phyloP scores from a whole-genome alignment of 2,888 invertebrate genomes.

The Aphodius granarius region DNA sequence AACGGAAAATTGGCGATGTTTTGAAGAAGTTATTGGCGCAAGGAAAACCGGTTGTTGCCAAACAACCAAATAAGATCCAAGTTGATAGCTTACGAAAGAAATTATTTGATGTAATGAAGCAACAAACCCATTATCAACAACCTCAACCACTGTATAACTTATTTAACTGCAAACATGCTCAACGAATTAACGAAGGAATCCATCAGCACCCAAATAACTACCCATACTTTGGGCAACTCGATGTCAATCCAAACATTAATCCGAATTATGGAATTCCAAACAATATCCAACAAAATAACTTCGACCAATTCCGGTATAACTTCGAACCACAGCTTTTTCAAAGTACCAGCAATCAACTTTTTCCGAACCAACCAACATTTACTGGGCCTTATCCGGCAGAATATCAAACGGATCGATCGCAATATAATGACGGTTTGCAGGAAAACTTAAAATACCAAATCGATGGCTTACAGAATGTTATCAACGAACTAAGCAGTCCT shows the following conservation, averaged over 20 bases:
- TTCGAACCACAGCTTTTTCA: conserved; percentile 17
- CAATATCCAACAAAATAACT: conserved; percentile 9
- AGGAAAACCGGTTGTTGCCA: conserved; percentile 7
- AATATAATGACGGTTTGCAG: conserved; percentile 23
- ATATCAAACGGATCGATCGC: conserved; percentile 29
- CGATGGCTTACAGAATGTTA: conserved; percentile 43
- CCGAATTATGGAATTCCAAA: conserved; percentile 1
- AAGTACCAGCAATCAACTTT: not conserved
- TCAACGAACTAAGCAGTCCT: conserved; percentile 42
- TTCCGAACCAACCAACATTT: not conserved
- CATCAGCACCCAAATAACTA: not conserved
- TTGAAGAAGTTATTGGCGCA: conserved; percentile 18
- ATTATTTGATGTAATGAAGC: not conserved
- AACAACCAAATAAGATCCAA: conserved; percentile 23
- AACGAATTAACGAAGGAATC: not conserved
- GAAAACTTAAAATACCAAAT: conserved; percentile 45
- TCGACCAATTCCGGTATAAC: not conserved
- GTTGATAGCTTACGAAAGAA: conserved; percentile 17
- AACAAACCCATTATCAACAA: not conserved
- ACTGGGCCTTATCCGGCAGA: conserved; percentile 2
- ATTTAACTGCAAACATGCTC: conserved; percentile 2
- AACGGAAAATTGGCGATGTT: conserved; percentile 13
- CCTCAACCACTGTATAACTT: not conserved
- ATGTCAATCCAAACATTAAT: not conserved
- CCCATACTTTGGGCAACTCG: not conserved